These are phyloP conservation scores for Trichoplusia ni DNA, from an alignment of 1,140 invertebrate species.

Conservation along the genomic window DNA sequence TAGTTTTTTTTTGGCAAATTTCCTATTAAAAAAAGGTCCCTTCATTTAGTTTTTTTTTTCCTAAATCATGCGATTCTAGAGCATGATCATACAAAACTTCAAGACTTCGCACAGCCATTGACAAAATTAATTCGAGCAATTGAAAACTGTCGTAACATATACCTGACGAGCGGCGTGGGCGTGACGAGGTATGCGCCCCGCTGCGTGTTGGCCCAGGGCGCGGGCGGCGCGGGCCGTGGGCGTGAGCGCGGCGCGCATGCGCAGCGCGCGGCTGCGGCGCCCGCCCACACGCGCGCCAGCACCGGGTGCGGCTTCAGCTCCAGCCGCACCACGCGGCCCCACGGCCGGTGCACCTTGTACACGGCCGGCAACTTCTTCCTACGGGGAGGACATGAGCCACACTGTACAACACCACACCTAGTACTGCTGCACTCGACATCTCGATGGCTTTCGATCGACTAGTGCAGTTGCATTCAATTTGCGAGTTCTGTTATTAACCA, in stretches of 20 bases:
- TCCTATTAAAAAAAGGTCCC: no score
- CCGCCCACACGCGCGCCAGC: constrained; percentile 85
- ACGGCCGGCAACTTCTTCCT: constrained; percentile 87
- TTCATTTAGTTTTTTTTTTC: no score
- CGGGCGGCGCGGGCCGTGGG: constrained; percentile 88
- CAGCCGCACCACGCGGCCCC: constrained; percentile 84
- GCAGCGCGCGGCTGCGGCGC: constrained; percentile 81
- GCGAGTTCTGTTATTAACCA: no score
- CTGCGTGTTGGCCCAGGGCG: constrained; percentile 87
- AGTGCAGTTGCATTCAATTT: not conserved
- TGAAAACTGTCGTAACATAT: not conserved
- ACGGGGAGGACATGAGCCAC: not conserved
- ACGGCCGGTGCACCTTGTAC: constrained; percentile 89
- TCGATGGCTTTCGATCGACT: not conserved
- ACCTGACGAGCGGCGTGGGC: constrained; percentile 85
- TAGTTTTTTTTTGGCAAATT: no score
- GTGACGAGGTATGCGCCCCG: constrained; percentile 90
- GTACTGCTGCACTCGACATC: not conserved
- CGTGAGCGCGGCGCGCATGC: constrained; percentile 86
- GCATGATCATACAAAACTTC: no score
- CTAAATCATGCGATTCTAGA: no score
- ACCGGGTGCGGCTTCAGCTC: constrained; percentile 94
- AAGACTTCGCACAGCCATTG: no score
- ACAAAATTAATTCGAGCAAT: no score
- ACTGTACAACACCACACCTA: not conserved